A percentile compares a stretch with the other conserved stretches of the same genome.
phyloP scores from a whole-genome alignment of 2,888 invertebrate species.

The Hydroisotoma schaefferi region DNA sequence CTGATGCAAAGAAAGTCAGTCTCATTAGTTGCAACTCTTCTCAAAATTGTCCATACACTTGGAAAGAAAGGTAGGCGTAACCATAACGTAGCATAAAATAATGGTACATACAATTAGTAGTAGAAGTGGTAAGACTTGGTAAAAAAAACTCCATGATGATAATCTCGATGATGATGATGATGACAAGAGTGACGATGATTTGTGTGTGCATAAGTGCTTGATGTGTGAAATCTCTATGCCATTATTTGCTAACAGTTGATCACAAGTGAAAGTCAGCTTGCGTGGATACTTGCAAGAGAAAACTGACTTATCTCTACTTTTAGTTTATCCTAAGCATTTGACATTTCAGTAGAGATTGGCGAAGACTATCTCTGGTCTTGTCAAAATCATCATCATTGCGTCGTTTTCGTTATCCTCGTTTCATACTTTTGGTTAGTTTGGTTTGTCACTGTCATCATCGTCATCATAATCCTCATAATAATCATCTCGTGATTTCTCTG shows the following conservation, averaged over 20 bases:
- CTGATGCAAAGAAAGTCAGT: too few relatives aligned
- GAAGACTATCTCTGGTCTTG: background rate
- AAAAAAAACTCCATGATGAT: background rate
- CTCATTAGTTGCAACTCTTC: too few relatives aligned
- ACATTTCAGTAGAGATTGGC: background rate
- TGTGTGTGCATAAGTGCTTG: conserved; percentile 18
- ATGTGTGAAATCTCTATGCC: conserved; percentile 23
- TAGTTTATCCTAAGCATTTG: too few relatives aligned
- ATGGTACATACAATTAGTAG: too few relatives aligned
- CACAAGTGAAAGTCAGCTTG: conserved; percentile 14
- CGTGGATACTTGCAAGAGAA: background rate
- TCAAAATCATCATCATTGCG: background rate
- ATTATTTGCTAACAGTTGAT: conserved; percentile 38
- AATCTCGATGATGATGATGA: conserved; percentile 7
- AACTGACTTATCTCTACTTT: too few relatives aligned
- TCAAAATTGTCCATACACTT: too few relatives aligned
- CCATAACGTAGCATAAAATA: too few relatives aligned
- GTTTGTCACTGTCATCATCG: conserved; percentile 10
- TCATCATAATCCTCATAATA: conserved; percentile 10
- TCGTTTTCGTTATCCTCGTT: conserved; percentile 7
- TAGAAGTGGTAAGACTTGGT: too few relatives aligned
- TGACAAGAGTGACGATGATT: conserved; percentile 8
- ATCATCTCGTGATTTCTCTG: conserved; percentile 20
- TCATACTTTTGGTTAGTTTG: conserved; percentile 14
- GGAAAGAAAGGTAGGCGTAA: too few relatives aligned